These are phyloP conservation scores for Sesamia inferens DNA, from an alignment of 2,888 invertebrate species.

Conservation along the genomic window DNA sequence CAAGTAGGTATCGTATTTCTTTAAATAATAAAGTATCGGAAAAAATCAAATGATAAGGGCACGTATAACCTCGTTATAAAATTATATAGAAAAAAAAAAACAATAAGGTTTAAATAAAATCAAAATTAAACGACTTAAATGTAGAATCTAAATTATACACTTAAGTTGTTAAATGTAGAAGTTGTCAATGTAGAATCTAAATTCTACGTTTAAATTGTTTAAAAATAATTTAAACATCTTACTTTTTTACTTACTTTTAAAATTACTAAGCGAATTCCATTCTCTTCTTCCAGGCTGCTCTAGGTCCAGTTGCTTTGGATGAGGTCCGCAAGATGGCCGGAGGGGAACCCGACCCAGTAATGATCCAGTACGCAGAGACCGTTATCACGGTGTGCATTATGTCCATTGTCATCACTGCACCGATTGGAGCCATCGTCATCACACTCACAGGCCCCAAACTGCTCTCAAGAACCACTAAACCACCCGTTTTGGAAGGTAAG, in stretches of 20 bases:
- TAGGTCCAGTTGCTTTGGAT: slow-evolving; percentile 94
- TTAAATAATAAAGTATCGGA: too few relatives aligned
- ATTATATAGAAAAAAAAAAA: too few relatives aligned
- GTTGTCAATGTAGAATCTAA: too few relatives aligned
- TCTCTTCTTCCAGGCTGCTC: slow-evolving; percentile 91
- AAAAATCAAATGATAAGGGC: too few relatives aligned
- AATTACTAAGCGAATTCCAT: neutral
- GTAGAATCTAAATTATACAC: too few relatives aligned
- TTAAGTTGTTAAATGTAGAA: too few relatives aligned
- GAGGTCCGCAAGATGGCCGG: slow-evolving; percentile 87
- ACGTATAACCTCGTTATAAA: too few relatives aligned
- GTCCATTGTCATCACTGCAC: slow-evolving; percentile 96
- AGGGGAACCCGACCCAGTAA: slow-evolving; percentile 78
- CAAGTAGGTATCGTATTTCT: too few relatives aligned
- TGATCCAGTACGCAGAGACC: slow-evolving; percentile 91
- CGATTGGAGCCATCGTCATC: slow-evolving; percentile 95
- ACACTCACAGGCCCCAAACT: slow-evolving; percentile 94
- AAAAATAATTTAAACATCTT: too few relatives aligned
- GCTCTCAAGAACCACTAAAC: slow-evolving; percentile 94
- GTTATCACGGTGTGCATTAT: slow-evolving; percentile 94
- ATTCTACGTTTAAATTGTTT: too few relatives aligned
- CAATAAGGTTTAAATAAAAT: too few relatives aligned
- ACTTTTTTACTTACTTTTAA: neutral
- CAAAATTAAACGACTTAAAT: too few relatives aligned
- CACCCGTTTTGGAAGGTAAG: slow-evolving; percentile 91